phyloP scores from a whole-genome alignment of 2,797 vertebrate genomes.

The Columba guinea region DNA sequence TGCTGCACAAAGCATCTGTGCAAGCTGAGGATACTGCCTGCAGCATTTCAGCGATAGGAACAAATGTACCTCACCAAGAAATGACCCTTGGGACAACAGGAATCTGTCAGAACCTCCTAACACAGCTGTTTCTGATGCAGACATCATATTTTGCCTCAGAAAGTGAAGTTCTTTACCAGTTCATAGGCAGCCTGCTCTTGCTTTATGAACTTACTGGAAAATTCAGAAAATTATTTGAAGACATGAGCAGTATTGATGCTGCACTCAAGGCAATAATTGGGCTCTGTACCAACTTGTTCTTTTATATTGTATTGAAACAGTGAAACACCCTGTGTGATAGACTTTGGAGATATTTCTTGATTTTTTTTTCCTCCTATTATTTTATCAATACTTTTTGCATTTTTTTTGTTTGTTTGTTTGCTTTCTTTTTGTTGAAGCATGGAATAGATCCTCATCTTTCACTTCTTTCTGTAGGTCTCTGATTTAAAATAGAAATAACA shows the following conservation, averaged over 20 bases:
- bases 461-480: background rate
- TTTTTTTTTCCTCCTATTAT: background rate
- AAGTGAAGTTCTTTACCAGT: background rate
- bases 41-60: constrained; percentile 31
- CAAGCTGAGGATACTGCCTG: constrained; percentile 33
- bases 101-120: constrained; percentile 31
- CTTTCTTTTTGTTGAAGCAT: background rate
- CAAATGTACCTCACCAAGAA: constrained; percentile 35
- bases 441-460: background rate
- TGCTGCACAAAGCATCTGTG: constrained; percentile 12
- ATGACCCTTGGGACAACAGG: background rate
- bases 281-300: constrained; percentile 6
- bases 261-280: constrained; percentile 27
- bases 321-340: background rate
- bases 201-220: constrained; percentile 28
- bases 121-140: background rate
- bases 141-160: constrained; percentile 26
- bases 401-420: background rate
- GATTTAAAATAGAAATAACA: background rate
- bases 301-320: constrained; percentile 1
- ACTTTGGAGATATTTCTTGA: background rate
- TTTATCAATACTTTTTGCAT: constrained; percentile 20
- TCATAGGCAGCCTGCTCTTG: background rate
- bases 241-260: background rate
- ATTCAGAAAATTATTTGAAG: background rate